Base-by-base conservation (phyloP, 2,888 invertebrate species). In the Aspidiotus destructor region DNA sequence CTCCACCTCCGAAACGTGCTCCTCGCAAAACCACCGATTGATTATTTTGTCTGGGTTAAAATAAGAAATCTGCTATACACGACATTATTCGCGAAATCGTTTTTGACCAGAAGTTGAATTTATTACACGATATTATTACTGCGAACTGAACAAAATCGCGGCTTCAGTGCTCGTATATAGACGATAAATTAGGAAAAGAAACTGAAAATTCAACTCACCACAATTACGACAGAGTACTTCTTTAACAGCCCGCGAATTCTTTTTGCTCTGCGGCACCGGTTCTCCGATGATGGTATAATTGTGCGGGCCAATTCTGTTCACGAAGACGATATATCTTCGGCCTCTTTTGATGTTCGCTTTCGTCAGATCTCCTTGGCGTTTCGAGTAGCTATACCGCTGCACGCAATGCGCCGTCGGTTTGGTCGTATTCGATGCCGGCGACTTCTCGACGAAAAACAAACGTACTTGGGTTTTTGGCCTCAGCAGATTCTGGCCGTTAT, bases 301-400 rank as follows among this genome's bases (percentile, higher is more conserved):
- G 77, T 82, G 81, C 74, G 80, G 80, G 74, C 81, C 81, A 74
- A 81, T 78, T 73, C 80, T 80, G 75, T 81, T 80, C 75, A 82
- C 81, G 79, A 83, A 84, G 77, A 83, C 80, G 75, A 82, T 78
- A 77, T 84, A 83, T 77, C 81, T 80, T 77, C 81, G 80, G 72
- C 81, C 81, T 73, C 80, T 78, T 72, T 79, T 80, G 73, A 83
- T 81, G 75, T 81, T 80, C 72, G 82, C 81, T 75, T 80, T 79
- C 77, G 82, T 81, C 75, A 80, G 78, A 73, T 77, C 79, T 65
- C 73, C 72, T 11, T 72, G 71, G 52, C 70, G 60, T 52, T 70
- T 70, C 55, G 73, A 72, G 62, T 72, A 74, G 69, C 73, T 72
- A 70, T 73, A 74, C 60, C 72, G 71, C 70, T 74, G 74, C 17